Base-by-base conservation (phyloP, 2,113 vertebrate species). In the Philantomba maxwellii region DNA sequence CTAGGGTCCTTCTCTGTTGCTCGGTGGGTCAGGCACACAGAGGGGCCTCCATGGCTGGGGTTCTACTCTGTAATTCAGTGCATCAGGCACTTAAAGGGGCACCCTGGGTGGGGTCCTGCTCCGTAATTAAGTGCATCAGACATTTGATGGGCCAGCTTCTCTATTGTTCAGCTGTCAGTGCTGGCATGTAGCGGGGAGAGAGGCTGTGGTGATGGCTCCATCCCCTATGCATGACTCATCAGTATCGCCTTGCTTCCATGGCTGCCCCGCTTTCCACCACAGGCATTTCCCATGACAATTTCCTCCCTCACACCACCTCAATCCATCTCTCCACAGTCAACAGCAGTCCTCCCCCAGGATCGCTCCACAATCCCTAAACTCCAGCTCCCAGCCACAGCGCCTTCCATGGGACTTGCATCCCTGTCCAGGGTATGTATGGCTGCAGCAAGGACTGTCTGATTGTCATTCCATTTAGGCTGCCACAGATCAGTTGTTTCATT, bases 311-410 rank as follows among this genome's bases (percentile, higher is more conserved):
- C 64, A 36, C 17, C n/a, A 21, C 64, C 64, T 70, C 17, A 5
- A 21, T 70, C n/a, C 64, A 70, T 70, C 17, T 21, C n/a, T 21
- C 64, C 64, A 70, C 64, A 36, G 64, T 36, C 64, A 70, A 70
- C n/a, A 36, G 64, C n/a, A 70, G 64, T 19, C 64, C 64, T 70
- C 0, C n/a, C 64, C n/a, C 36, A n/a, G 64, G 64, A 21, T 36
- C 36, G 64, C n/a, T 21, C 64, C 9, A 70, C n/a, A 70, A 5
- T 36, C 64, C 64, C n/a, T 70, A 70, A 36, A 70, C n/a, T 70
- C 64, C 64, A 70, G n/a, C 64, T 70, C n/a, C n/a, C n/a, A 36
- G 64, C 4, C 4, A 2, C 64, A 36, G n/a, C 0, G 0, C 17
- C 64, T 70, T 70, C n/a, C n/a, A 70, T 0, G 0, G n/a, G 64